Conservation (phyloP, 2,888 invertebrate species). For the Cantharis flavilabris region DNA sequence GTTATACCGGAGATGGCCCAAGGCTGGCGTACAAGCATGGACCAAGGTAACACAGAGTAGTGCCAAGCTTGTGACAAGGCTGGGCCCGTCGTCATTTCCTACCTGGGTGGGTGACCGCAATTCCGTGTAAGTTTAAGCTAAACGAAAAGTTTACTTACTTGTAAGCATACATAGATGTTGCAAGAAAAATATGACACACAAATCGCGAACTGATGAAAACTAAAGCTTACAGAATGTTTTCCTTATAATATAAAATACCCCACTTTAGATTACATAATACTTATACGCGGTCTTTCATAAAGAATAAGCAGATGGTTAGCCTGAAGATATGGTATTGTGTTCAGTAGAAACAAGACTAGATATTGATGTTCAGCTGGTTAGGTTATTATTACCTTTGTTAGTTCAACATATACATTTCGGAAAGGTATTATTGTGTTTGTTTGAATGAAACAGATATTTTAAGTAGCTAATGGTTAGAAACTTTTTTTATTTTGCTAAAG, state of each 20-base stretch:
- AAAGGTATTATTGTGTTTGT: constrained; percentile 23
- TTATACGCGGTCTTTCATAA: constrained; percentile 37
- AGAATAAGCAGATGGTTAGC: constrained; percentile 40
- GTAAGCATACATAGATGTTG: neutral
- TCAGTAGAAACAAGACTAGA: constrained; percentile 43
- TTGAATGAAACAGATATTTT: constrained; percentile 28
- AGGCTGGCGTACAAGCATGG: no score
- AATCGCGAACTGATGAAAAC: constrained; percentile 25
- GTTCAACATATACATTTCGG: constrained; percentile 14
- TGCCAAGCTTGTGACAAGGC: no score
- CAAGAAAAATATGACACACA: neutral
- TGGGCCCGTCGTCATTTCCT: no score
- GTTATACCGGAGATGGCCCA: no score
- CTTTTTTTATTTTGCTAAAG: neutral
- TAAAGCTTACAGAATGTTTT: constrained; percentile 20
- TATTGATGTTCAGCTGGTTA: constrained; percentile 35
- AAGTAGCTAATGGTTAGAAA: constrained; percentile 11
- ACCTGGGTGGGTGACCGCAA: neutral
- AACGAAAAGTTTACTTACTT: neutral
- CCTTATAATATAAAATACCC: constrained; percentile 34
- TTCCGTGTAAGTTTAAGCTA: no score
- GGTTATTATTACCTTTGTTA: constrained; percentile 32
- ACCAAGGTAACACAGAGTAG: no score
- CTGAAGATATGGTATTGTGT: constrained; percentile 38
- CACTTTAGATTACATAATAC: constrained; percentile 39